Conservation (phyloP, 2,888 invertebrate genomes). For the Calliphora vomitoria region DNA sequence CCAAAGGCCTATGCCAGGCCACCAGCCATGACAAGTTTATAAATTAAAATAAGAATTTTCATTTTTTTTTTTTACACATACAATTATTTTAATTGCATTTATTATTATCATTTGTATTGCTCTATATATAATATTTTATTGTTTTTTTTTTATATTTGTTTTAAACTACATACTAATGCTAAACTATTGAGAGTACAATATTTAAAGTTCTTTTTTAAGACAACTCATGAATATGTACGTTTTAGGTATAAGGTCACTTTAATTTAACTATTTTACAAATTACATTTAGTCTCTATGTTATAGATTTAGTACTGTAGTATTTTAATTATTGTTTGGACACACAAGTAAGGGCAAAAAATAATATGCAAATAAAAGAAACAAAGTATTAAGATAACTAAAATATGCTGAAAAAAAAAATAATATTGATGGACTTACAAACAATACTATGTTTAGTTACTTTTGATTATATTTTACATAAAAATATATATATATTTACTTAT, state of each 20-base stretch:
- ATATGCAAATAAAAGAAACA: slow-evolving; percentile 11
- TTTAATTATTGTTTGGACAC: slow-evolving; percentile 56
- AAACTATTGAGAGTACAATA: slow-evolving; percentile 39
- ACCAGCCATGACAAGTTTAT: slow-evolving; percentile 93
- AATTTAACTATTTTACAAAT: slow-evolving; percentile 62
- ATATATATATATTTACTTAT: slow-evolving; percentile 27
- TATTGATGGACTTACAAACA: slow-evolving; percentile 7
- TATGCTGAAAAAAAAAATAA: not conserved
- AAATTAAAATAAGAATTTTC: slow-evolving; percentile 22
- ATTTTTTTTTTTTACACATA: slow-evolving; percentile 26
- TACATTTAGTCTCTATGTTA: slow-evolving; percentile 42
- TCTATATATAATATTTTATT: slow-evolving; percentile 31
- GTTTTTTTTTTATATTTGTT: slow-evolving; percentile 17
- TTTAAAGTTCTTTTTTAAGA: slow-evolving; percentile 54
- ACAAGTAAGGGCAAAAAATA: slow-evolving; percentile 21
- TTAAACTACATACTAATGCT: slow-evolving; percentile 36
- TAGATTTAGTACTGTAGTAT: slow-evolving; percentile 17
- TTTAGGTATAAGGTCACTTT: slow-evolving; percentile 71
- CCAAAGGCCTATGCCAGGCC: slow-evolving; percentile 97
- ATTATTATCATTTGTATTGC: slow-evolving; percentile 41
- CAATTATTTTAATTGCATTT: slow-evolving; percentile 57
- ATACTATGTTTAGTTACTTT: slow-evolving; percentile 1
- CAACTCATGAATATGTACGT: slow-evolving; percentile 50
- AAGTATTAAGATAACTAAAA: not conserved
- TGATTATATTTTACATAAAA: slow-evolving; percentile 27